These are phyloP conservation scores for Chelon labrosus DNA, from an alignment of 2,797 vertebrate species.

Conservation along the genomic window DNA sequence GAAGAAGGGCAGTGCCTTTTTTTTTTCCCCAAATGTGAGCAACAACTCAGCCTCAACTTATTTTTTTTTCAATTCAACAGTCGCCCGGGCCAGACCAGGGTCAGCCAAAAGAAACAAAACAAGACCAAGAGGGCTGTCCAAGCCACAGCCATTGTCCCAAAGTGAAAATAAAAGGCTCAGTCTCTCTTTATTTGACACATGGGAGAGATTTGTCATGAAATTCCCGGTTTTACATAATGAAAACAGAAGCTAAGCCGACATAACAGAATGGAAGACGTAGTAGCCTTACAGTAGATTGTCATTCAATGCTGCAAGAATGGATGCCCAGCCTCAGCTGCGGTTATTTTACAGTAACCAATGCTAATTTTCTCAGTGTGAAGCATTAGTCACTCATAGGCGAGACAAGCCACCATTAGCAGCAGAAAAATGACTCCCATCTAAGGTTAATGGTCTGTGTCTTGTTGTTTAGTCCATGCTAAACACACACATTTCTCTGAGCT, in stretches of 20 bases:
- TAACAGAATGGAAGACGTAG: slow-evolving; percentile 4
- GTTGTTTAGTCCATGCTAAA: slow-evolving; percentile 48
- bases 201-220: slow-evolving; percentile 32
- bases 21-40: slow-evolving; percentile 49
- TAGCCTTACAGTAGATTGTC: neutral
- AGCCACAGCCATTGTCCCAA: slow-evolving; percentile 26
- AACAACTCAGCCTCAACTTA: slow-evolving; percentile 22
- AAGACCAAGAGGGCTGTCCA: slow-evolving; percentile 18
- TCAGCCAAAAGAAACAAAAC: slow-evolving; percentile 46
- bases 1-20: slow-evolving; percentile 36
- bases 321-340: neutral
- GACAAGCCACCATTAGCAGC: slow-evolving; percentile 61
- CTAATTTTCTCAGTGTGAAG: slow-evolving; percentile 48
- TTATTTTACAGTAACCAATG: slow-evolving; percentile 26
- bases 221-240: slow-evolving; percentile 11
- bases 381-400: slow-evolving; percentile 56
- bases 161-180: slow-evolving; percentile 51
- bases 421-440: slow-evolving; percentile 67
- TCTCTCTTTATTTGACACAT: slow-evolving; percentile 37
- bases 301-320: neutral
- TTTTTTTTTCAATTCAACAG: slow-evolving; percentile 14
- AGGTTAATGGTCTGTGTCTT: slow-evolving; percentile 66
- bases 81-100: slow-evolving; percentile 15
- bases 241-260: slow-evolving; percentile 13
- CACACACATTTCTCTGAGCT: neutral